phyloP scores from a whole-genome alignment of 2,888 invertebrate genomes.

The Andrena minutula region DNA sequence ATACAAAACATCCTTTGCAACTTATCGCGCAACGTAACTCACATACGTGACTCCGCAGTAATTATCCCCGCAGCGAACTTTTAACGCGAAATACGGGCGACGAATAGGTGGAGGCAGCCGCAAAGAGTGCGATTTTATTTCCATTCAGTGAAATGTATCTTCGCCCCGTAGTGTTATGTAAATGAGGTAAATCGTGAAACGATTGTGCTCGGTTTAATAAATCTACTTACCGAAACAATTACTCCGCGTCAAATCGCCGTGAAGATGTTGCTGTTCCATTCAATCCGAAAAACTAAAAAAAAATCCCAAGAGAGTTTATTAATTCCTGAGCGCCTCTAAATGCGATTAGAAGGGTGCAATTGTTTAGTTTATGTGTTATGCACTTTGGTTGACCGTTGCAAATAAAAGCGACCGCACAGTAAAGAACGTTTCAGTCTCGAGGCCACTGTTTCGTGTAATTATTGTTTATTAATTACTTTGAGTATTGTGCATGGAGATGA shows the following conservation, averaged over 20 bases:
- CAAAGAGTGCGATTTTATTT: neutral
- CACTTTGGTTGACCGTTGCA: neutral
- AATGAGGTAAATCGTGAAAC: neutral
- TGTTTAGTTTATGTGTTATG: neutral
- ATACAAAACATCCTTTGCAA: neutral
- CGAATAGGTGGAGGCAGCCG: too few species aligned
- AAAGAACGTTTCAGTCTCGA: neutral
- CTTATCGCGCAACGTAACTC: neutral
- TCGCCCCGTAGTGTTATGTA: neutral
- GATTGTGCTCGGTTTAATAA: neutral
- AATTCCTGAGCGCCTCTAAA: too few species aligned
- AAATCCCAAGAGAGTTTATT: neutral
- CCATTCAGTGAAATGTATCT: neutral
- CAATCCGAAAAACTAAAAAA: neutral
- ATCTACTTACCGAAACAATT: conserved; percentile 3
- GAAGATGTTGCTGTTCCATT: neutral
- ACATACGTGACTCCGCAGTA: too few species aligned
- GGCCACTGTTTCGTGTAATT: neutral
- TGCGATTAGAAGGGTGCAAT: neutral
- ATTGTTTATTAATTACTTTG: neutral
- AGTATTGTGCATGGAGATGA: too few species aligned
- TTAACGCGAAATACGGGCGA: too few species aligned
- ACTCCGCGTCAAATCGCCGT: neutral
- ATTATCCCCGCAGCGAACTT: too few species aligned
- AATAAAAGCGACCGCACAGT: neutral